Evolutionary conservation across 2,113 vertebrate species (phyloP).

Genomic region (Uropsilus gracilis): DNA sequence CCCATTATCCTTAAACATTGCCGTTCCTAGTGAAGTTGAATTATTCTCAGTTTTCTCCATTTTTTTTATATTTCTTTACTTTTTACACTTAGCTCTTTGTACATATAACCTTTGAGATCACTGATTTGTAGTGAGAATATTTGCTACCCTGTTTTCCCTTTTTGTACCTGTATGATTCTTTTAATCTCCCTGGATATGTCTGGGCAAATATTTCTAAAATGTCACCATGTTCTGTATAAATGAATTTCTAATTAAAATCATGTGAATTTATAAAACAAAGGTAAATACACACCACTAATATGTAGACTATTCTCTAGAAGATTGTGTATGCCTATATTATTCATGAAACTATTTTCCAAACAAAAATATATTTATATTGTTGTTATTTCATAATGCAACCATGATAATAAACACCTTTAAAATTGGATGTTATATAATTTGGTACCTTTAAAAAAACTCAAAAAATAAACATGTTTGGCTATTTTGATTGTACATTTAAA

Average conservation of each 20-base stretch:
- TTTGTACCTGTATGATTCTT: neutral
- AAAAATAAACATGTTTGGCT: neutral
- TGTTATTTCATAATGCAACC: neutral
- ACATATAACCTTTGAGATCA: too few relatives aligned
- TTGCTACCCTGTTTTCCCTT: neutral
- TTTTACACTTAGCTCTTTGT: too few relatives aligned
- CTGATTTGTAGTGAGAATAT: neutral
- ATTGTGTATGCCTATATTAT: neutral
- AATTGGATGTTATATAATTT: neutral
- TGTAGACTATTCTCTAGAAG: neutral
- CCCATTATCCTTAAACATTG: too few relatives aligned
- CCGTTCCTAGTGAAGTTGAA: too few relatives aligned
- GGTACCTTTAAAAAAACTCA: neutral
- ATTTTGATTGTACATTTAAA: conserved; percentile 4
- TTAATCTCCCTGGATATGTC: neutral
- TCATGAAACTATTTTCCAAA: neutral
- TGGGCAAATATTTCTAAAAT: neutral
- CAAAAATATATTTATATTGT: neutral
- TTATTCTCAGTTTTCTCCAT: too few relatives aligned
- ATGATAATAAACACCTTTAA: neutral
- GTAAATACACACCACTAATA: neutral
- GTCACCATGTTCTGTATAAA: neutral
- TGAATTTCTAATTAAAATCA: conserved; percentile 8
- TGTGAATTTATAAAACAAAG: neutral
- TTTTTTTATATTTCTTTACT: too few relatives aligned